Percentiles rank a stretch among this genome's conserved stretches.
Evolutionary conservation across 92 coral and sea anemone species (phyloP).

Genomic region (Virgularia gustaviana): DNA sequence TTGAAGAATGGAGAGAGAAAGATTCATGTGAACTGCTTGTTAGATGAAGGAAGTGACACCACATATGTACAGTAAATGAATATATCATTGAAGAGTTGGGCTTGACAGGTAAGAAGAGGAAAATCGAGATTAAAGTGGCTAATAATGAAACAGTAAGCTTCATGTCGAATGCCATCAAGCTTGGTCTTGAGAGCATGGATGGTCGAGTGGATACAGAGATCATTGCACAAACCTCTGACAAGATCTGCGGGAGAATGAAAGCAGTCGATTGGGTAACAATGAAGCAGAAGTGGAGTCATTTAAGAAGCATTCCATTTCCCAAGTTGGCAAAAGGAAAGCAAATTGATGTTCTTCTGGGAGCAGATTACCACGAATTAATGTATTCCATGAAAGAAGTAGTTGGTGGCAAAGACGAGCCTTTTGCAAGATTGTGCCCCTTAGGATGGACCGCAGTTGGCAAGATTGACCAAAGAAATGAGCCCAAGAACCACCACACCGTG

Average conservation of each 20-base stretch:
- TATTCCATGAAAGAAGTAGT: constrained; percentile 44
- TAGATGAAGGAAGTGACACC: constrained; percentile 52
- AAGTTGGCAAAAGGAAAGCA: constrained; percentile 35
- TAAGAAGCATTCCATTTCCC: constrained; percentile 47
- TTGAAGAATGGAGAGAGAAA: constrained; percentile 41
- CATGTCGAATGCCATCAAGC: constrained; percentile 46
- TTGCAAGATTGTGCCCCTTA: constrained; percentile 45
- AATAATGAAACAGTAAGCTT: constrained; percentile 46
- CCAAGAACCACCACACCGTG: constrained; percentile 28
- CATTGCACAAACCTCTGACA: constrained; percentile 45
- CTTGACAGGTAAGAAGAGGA: constrained; percentile 31
- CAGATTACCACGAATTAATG: constrained; percentile 47
- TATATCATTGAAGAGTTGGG: constrained; percentile 53
- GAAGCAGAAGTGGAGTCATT: constrained; percentile 50
- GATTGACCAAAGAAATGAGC: neutral
- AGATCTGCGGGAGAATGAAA: constrained; percentile 60
- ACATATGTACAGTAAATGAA: constrained; percentile 53
- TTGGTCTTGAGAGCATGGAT: constrained; percentile 53
- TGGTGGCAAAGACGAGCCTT: constrained; percentile 41
- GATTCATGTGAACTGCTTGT: constrained; percentile 44
- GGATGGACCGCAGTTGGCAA: constrained; percentile 64
- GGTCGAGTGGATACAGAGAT: constrained; percentile 51
- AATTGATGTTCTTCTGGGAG: constrained; percentile 56
- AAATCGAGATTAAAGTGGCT: constrained; percentile 42
- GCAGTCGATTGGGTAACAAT: constrained; percentile 51